Evolutionary conservation across 2,888 invertebrate genomes (phyloP), one percentile per base, ranked within the genome.

Genomic region (Drosophila mimetica): DNA sequence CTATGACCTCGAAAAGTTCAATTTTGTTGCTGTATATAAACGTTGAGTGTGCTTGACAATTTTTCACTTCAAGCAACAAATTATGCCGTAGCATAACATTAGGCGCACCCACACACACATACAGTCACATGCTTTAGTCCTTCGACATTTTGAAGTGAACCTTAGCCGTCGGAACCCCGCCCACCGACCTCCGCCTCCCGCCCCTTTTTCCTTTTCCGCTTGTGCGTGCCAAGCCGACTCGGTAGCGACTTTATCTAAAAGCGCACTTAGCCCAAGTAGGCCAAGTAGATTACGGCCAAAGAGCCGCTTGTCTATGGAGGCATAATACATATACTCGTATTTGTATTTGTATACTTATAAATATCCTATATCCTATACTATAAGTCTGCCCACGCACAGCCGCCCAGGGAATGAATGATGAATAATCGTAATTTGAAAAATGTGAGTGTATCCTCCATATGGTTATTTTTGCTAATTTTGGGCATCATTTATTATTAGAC

Each of bases 1-100:
- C 77, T 79, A 65, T 86, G 86, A 75, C 88, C 82, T 88, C 86
- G 80, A 88, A 86, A 86, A 86, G 82, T 88, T 88, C 70, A 86
- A 83, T 88, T 82, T 74, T 78, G 72, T 74, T 74, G 55, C 57
- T 71, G 83, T 82, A 69, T 76, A 71, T 71, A 87, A 74, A 81
- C 79, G 81, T 82, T 74, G 86, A 85, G 88, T 75, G 82, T 79
- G 86, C 88, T 75, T 83, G 84, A 79, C 88, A 88, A 83, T 86
- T 88, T 83, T 83, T 88, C 88, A 83, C 80, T 88, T 88, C 69
- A 86, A 75, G 82, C 86, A 82, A 83, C 88, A 83, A 88, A 83
- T 83, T 83, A 83, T 83, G 88, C 82, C 77, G 75, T 70, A 63
- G 88, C 88, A 83, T 77, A 83, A 88, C 82, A 82, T 85, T 87